phyloP scores from a whole-genome alignment of 1,140 invertebrate genomes.

The Bombus vancouverensis region DNA sequence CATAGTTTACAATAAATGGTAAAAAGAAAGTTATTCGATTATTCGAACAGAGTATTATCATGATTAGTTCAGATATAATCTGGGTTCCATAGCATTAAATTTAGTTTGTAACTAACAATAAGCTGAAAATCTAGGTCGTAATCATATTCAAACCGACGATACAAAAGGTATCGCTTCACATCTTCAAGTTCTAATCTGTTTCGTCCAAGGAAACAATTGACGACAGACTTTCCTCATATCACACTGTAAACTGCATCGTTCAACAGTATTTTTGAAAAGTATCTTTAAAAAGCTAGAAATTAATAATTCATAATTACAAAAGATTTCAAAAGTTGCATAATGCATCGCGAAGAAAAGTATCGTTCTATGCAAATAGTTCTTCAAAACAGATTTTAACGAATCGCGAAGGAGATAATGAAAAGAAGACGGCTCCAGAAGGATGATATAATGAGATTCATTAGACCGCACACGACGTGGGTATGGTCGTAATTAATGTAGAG shows the following conservation, averaged over 20 bases:
- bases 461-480: not conserved
- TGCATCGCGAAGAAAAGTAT: too few relatives aligned
- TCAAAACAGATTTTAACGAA: not conserved
- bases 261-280: too few relatives aligned
- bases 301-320: too few relatives aligned
- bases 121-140: not conserved
- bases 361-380: not conserved
- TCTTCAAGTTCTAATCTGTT: too few relatives aligned
- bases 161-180: not conserved
- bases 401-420: not conserved
- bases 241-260: too few relatives aligned
- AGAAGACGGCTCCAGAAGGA: not conserved
- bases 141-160: not conserved
- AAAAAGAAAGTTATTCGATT: not conserved
- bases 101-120: not conserved
- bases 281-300: too few relatives aligned
- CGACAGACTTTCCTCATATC: too few relatives aligned
- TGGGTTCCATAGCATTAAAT: too few relatives aligned
- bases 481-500: slow-evolving; percentile 51
- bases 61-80: not conserved
- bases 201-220: not conserved
- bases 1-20: not conserved
- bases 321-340: too few relatives aligned
- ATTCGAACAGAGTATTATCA: not conserved
- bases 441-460: slow-evolving; percentile 39